Conservation (phyloP, 1,140 invertebrate genomes). For the Pteromalus puparum region DNA sequence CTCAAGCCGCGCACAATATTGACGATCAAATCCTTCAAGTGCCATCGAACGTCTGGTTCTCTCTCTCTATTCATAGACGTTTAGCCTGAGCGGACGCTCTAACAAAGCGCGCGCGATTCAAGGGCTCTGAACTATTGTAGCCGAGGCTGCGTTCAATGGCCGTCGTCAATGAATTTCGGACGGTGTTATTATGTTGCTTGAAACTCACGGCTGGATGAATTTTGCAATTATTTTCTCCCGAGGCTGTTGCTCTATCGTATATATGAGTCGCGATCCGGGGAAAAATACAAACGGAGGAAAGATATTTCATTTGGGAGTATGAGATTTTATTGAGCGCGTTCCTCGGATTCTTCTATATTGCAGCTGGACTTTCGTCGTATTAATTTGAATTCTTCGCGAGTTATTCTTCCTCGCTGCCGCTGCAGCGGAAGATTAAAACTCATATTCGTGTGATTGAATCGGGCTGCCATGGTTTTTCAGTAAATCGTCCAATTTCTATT, state of each 20-base stretch:
- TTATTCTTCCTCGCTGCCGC: not conserved
- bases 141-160: not conserved
- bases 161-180: not conserved
- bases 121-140: not conserved
- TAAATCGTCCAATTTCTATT: too few relatives aligned
- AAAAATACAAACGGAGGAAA: not conserved
- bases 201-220: not conserved
- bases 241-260: not conserved
- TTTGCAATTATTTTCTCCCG: not conserved
- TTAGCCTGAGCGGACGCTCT: not conserved
- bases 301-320: not conserved
- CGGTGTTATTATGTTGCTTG: not conserved
- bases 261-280: not conserved
- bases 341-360: not conserved
- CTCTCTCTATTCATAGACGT: slow-evolving; percentile 35
- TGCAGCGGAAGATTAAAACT: not conserved
- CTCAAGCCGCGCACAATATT: slow-evolving; percentile 23
- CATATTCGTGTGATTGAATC: not conserved
- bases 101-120: not conserved
- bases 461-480: too few relatives aligned
- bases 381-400: slow-evolving; percentile 1
- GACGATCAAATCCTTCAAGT: slow-evolving; percentile 38
- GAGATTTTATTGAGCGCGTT: slow-evolving; percentile 1
- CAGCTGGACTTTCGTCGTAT: not conserved
- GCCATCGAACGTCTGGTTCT: slow-evolving; percentile 27